phyloP scores from a whole-genome alignment of 1,140 invertebrate genomes.

The Apis dorsata region DNA sequence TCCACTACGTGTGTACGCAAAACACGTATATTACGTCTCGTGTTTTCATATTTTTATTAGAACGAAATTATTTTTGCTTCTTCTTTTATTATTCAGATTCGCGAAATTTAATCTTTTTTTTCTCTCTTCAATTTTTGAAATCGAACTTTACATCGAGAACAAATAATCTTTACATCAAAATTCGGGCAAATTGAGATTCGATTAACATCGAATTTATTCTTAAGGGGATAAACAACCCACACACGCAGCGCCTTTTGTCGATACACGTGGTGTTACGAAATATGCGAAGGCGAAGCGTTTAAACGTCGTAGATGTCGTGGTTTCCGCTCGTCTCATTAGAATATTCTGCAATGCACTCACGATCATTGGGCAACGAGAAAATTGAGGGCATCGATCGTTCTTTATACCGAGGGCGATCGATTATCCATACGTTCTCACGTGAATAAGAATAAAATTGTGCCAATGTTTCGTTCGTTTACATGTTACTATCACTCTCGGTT shows the following conservation, averaged over 20 bases:
- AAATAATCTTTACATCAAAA: no score
- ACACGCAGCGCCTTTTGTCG: neutral
- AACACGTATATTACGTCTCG: neutral
- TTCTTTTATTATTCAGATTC: neutral
- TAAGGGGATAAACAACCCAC: no score
- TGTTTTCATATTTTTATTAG: constrained; percentile 1
- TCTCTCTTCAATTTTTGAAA: no score
- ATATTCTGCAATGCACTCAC: constrained; percentile 33
- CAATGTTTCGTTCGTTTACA: constrained; percentile 5
- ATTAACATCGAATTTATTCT: no score
- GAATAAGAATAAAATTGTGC: constrained; percentile 37
- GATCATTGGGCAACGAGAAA: constrained; percentile 17
- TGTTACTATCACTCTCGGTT: constrained; percentile 39
- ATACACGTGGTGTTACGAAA: neutral
- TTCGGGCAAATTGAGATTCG: no score
- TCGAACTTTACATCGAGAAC: no score
- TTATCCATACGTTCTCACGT: constrained; percentile 32
- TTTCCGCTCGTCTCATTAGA: constrained; percentile 25
- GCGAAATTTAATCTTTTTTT: no score
- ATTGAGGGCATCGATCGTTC: constrained; percentile 18
- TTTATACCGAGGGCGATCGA: constrained; percentile 1
- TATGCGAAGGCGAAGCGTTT: constrained; percentile 18
- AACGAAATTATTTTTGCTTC: neutral
- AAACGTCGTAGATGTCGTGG: neutral
- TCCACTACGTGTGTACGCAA: neutral